phyloP scores from a whole-genome alignment of 2,113 vertebrate species.

The Dicaeum eximium region DNA sequence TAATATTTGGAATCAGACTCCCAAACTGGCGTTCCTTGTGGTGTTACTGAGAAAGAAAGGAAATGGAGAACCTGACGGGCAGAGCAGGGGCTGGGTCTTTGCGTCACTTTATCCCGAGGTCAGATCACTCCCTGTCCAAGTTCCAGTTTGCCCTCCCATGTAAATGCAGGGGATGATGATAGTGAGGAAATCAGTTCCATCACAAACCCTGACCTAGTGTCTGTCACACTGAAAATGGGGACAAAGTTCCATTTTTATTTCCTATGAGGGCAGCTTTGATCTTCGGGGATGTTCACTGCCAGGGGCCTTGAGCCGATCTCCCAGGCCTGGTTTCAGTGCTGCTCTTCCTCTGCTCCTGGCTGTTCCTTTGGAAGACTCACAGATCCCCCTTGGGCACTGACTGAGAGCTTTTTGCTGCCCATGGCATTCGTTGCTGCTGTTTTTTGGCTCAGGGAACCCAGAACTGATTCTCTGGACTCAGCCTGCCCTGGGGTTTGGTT shows the following conservation, averaged over 20 bases:
- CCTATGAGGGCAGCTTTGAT: background rate
- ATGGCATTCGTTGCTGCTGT: background rate
- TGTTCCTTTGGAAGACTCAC: background rate
- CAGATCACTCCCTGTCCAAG: background rate
- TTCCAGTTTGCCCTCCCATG: background rate
- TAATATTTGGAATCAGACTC: background rate
- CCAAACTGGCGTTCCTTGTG: background rate
- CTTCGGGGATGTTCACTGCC: background rate
- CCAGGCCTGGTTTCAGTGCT: background rate
- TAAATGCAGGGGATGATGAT: background rate
- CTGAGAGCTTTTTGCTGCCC: background rate
- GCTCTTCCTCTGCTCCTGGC: background rate
- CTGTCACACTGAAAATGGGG: background rate
- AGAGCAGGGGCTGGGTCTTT: background rate
- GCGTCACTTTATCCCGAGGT: background rate
- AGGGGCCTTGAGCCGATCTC: background rate
- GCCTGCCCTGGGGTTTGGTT: background rate
- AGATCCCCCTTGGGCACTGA: accelerated
- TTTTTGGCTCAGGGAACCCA: background rate
- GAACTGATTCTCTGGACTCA: background rate
- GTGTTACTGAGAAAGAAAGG: background rate
- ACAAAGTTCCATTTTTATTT: background rate
- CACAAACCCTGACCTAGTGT: background rate
- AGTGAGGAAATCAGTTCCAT: background rate
- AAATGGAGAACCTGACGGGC: accelerated